Evolutionary conservation across 2,888 invertebrate genomes (phyloP).

Genomic region (Gortyna flavago): DNA sequence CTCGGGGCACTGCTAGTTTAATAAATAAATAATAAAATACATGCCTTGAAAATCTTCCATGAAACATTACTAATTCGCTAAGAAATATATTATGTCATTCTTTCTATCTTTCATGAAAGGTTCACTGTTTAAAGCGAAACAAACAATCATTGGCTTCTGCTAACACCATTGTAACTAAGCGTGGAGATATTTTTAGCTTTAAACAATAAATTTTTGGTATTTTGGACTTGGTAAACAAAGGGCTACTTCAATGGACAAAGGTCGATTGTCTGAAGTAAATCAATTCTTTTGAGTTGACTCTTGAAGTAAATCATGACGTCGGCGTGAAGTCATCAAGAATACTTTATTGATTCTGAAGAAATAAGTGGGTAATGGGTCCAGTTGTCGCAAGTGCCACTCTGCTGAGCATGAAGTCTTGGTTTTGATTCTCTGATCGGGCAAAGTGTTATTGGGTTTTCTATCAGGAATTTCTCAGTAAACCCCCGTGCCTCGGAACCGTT

Average conservation of each 20-base stretch:
- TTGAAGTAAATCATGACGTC: not conserved
- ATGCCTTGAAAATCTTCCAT: not conserved
- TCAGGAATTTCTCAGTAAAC: not conserved
- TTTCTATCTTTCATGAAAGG: not conserved
- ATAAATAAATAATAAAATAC: not conserved
- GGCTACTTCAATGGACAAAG: conserved; percentile 19
- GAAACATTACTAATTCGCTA: too few species aligned
- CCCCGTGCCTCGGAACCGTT: too few species aligned
- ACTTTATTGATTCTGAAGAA: not conserved
- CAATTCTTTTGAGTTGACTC: not conserved
- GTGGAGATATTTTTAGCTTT: conserved; percentile 4
- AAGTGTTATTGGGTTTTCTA: not conserved
- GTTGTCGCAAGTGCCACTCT: not conserved
- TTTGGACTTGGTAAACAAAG: conserved; percentile 10
- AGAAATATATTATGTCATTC: too few species aligned
- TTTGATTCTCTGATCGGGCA: not conserved
- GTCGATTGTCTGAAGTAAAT: conserved; percentile 7
- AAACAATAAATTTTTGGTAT: conserved; percentile 13
- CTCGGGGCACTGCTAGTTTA: too few species aligned
- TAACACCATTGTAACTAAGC: conserved; percentile 2
- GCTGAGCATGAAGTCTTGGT: not conserved
- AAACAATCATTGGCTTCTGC: not conserved
- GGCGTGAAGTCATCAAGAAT: not conserved
- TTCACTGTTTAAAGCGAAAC: not conserved
- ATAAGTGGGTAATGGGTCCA: too few species aligned